Conservation (phyloP, 2,888 invertebrate species). For the Cybosia mesomella region DNA sequence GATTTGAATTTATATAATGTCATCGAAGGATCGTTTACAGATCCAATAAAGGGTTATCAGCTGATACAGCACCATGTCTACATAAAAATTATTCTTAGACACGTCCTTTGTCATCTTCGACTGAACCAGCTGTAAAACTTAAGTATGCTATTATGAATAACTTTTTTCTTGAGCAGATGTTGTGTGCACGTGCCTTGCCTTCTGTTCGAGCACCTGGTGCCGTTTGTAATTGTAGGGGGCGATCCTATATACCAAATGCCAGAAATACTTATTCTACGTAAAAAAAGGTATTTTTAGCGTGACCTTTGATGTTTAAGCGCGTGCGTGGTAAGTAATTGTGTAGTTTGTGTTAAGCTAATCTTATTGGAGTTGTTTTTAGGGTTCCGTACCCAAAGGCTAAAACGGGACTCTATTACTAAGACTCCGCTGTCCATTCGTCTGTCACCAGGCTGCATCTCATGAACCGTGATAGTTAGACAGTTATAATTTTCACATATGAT, state of each 20-base stretch:
- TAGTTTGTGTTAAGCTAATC: not conserved
- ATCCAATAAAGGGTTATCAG: not conserved
- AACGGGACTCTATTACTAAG: no score
- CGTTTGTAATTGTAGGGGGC: conserved; percentile 66
- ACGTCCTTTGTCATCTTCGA: conserved; percentile 37
- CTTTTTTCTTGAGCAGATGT: conserved; percentile 77
- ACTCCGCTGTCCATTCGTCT: no score
- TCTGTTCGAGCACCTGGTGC: conserved; percentile 76
- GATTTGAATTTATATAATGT: not conserved
- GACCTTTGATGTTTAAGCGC: conserved; percentile 17
- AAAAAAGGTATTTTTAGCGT: conserved; percentile 5
- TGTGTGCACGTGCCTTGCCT: conserved; percentile 75
- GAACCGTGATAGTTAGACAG: no score
- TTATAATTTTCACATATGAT: no score
- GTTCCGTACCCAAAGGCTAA: no score
- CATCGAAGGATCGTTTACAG: not conserved
- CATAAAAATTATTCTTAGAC: conserved; percentile 8
- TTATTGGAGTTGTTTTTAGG: no score
- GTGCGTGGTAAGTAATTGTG: not conserved
- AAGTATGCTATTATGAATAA: conserved; percentile 61
- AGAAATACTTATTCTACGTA: conserved; percentile 34
- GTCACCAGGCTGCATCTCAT: no score
- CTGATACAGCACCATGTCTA: not conserved
- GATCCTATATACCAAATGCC: conserved; percentile 56
- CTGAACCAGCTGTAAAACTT: conserved; percentile 53